Base-by-base conservation (phyloP, 2,888 invertebrate species). In the Adelphocoris suturalis region DNA sequence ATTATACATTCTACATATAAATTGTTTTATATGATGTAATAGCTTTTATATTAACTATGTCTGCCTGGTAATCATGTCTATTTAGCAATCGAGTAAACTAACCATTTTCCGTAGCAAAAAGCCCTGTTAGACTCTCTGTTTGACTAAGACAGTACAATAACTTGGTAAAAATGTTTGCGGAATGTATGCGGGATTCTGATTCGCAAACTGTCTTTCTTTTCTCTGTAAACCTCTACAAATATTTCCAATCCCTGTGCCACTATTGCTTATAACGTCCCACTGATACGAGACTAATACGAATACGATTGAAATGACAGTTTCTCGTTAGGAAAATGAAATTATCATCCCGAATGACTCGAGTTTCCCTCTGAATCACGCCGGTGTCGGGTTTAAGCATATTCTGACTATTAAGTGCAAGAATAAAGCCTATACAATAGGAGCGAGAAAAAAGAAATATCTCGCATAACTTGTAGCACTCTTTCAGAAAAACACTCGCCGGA, bases 391-490 rank as follows among this genome's bases (percentile, higher is more conserved):
- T 23, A 68, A 23, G 23, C 68, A 23, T 12, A 11, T 68, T 23
- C 23, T 23, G 12, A 23, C 7, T n/a, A 11, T 52, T 61, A 61
- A 19, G 19, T 68, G 13, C 68, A 27, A 27, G 61, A 61, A 61
- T 61, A 19, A 7, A 61, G 68, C 68, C 68, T 11, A 68, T 23
- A 37, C 37, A 37, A 37, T 37, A 37, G 37, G 37, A 23, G 12
- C 19, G 13, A 19, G 61, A 61, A 61, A 19, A 68, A 23, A 27
- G 68, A 27, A 68, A 68, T 68, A 68, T 68, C 68, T 68, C 68
- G 82, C 82, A 82, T 82, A 52, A 82, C 46, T 82, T 82, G 82
- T 82, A 52, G 52, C 48, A 82, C 52, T 52, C n/a, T 52, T 82
- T 52, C 82, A 82, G 82, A 82, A 52, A 82, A 82, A 82, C 47